Percentiles rank a stretch among this genome's conserved stretches.
These are phyloP conservation scores for Antedon mediterranea DNA, from an alignment of 53 echinoderm and acorn worm genomes.

Conservation along the genomic window DNA sequence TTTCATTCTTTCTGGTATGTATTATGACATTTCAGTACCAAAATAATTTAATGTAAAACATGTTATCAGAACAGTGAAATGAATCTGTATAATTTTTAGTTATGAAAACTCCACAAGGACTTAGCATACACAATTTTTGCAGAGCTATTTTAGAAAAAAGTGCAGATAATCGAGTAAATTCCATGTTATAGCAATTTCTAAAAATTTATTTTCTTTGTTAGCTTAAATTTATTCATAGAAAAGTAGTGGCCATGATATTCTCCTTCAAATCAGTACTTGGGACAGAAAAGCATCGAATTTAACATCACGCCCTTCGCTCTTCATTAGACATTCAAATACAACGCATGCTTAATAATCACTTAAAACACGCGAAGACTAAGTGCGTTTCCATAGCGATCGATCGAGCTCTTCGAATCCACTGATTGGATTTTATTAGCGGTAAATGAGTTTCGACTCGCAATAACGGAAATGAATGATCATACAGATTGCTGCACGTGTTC, in stretches of 20 bases:
- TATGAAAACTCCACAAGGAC: too few relatives aligned
- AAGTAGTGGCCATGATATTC: background rate
- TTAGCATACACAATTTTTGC: too few relatives aligned
- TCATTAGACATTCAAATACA: background rate
- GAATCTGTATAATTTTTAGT: too few relatives aligned
- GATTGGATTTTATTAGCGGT: background rate
- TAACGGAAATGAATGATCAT: background rate
- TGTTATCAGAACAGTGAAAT: too few relatives aligned
- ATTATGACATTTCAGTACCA: too few relatives aligned
- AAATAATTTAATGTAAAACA: too few relatives aligned
- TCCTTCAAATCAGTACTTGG: background rate
- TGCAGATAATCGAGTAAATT: too few relatives aligned
- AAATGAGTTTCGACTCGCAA: background rate
- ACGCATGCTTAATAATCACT: background rate
- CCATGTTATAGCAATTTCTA: too few relatives aligned
- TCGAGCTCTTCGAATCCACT: background rate
- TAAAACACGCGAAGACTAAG: background rate
- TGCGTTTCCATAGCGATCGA: background rate
- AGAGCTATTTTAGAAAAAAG: too few relatives aligned
- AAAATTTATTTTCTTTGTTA: too few relatives aligned
- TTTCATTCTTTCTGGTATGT: too few relatives aligned
- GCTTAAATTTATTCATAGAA: background rate
- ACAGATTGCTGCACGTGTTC: background rate
- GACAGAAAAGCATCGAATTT: background rate
- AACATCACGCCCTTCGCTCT: background rate